These are phyloP conservation scores for Creontiades dilutus DNA, from an alignment of 2,888 invertebrate species.

Conservation along the genomic window DNA sequence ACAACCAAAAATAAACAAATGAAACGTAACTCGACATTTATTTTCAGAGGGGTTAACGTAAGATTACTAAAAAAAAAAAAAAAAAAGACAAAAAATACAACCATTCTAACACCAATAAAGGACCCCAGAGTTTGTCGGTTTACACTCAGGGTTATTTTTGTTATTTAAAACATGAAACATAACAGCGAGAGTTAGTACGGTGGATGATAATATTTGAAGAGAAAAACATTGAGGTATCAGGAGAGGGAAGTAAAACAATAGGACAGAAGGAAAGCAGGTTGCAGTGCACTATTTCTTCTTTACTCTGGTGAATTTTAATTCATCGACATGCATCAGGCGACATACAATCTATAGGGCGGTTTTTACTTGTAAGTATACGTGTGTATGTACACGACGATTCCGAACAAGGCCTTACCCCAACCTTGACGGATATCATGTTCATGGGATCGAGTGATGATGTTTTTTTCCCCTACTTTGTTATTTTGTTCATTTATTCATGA, in stretches of 20 bases:
- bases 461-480: background rate
- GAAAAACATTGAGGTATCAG: background rate
- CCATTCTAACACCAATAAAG: constrained; percentile 66
- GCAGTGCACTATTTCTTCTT: constrained; percentile 48
- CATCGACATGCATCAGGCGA: constrained; percentile 62
- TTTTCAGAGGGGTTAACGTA: constrained; percentile 7
- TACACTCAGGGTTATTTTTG: constrained; percentile 23
- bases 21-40: background rate
- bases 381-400: background rate
- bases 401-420: background rate
- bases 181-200: constrained; percentile 10
- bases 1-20: background rate
- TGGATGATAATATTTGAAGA: constrained; percentile 40
- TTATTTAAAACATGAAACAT: constrained; percentile 12
- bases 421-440: background rate
- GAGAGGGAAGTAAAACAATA: constrained; percentile 15
- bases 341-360: constrained; percentile 24
- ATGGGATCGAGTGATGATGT: background rate
- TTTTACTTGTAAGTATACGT: constrained; percentile 19
- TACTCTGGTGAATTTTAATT: background rate
- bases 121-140: constrained; percentile 61
- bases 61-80: constrained; percentile 7
- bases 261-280: constrained; percentile 55
- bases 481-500: background rate
- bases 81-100: constrained; percentile 49